These are phyloP conservation scores for Anastatus disparis DNA, from an alignment of 1,140 invertebrate genomes.

Conservation along the genomic window DNA sequence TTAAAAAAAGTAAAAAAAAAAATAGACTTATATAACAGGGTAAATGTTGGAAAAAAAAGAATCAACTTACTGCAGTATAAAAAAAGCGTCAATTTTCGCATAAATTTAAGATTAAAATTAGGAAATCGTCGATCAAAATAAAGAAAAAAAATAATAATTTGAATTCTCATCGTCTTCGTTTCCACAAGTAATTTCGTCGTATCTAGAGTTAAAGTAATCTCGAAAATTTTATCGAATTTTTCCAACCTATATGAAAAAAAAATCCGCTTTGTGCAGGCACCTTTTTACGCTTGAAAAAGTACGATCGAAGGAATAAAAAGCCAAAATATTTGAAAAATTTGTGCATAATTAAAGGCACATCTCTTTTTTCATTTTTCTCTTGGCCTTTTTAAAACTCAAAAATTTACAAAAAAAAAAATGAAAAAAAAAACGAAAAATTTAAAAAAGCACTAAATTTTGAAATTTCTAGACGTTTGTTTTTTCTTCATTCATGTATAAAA, in stretches of 20 bases:
- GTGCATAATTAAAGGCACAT: neutral
- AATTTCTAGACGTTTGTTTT: constrained; percentile 10
- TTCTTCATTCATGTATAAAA: constrained; percentile 11
- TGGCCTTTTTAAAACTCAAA: neutral
- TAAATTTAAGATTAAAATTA: neutral
- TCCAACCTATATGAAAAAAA: neutral
- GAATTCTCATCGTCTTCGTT: neutral
- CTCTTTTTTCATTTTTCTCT: neutral
- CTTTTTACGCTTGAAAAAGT: neutral
- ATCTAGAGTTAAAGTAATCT: neutral
- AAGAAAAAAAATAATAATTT: neutral
- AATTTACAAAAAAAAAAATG: neutral
- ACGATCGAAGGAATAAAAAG: neutral
- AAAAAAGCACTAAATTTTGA: neutral
- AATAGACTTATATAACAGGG: constrained; percentile 35
- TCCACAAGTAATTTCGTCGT: neutral
- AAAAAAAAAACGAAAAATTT: too few relatives aligned
- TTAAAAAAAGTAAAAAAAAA: constrained; percentile 2
- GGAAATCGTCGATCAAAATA: too few relatives aligned
- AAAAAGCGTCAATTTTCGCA: neutral
- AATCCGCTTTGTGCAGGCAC: neutral
- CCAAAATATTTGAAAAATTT: neutral
- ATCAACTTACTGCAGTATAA: too few relatives aligned
- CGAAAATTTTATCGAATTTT: neutral
- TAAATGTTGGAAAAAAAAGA: constrained; percentile 21